phyloP scores from a whole-genome alignment of 1,140 invertebrate genomes.

The Drosophila orosa region DNA sequence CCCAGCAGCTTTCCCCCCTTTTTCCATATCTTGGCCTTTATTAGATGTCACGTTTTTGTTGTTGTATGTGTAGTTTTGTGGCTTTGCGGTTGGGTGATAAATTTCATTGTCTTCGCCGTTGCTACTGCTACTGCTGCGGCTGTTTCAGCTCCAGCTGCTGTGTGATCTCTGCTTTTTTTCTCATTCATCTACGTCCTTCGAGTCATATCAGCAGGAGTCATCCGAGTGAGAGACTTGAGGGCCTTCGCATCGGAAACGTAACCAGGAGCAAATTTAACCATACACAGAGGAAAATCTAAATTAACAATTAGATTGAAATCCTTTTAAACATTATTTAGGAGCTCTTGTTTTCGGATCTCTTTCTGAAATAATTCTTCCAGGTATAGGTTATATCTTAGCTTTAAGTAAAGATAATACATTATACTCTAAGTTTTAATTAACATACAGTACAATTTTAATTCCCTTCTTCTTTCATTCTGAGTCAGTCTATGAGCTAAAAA shows the following conservation, averaged over 20 bases:
- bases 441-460: too few relatives aligned
- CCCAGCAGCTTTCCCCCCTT: not conserved
- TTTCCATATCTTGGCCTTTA: slow-evolving; percentile 33
- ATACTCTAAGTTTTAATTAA: too few relatives aligned
- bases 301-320: not conserved
- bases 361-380: too few relatives aligned
- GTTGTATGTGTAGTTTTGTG: slow-evolving; percentile 47
- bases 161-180: slow-evolving; percentile 21
- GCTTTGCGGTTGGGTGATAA: slow-evolving; percentile 68
- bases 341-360: not conserved
- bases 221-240: slow-evolving; percentile 43
- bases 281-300: slow-evolving; percentile 2
- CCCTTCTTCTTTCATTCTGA: too few relatives aligned
- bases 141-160: slow-evolving; percentile 6
- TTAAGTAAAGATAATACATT: too few relatives aligned
- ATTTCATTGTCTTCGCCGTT: slow-evolving; percentile 58
- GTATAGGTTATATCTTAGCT: too few relatives aligned
- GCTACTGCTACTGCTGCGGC: slow-evolving; percentile 9
- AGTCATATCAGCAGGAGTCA: slow-evolving; percentile 47
- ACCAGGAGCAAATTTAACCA: slow-evolving; percentile 13
- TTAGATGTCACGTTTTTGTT: slow-evolving; percentile 63
- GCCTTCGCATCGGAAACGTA: slow-evolving; percentile 1
- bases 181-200: slow-evolving; percentile 51
- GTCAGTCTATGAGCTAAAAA: too few relatives aligned
- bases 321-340: not conserved